Evolutionary conservation across 2,888 invertebrate species (phyloP).

Genomic region (Ennomos fuscantarius): DNA sequence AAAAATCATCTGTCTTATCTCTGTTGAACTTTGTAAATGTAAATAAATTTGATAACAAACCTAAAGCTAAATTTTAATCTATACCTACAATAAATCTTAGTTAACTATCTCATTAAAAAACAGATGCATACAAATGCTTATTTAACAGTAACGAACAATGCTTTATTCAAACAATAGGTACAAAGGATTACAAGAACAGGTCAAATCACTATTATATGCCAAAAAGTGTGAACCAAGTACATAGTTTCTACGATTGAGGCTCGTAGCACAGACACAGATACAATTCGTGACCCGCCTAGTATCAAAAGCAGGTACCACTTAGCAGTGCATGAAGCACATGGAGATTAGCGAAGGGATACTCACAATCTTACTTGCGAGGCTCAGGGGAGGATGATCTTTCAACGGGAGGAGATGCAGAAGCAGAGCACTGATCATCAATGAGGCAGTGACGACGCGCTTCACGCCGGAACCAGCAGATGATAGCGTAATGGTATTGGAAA

Average conservation of each 20-base stretch:
- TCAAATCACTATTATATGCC: slow-evolving; percentile 44
- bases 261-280: slow-evolving; percentile 44
- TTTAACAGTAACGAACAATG: slow-evolving; percentile 5
- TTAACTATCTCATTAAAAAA: slow-evolving; percentile 5
- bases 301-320: slow-evolving; percentile 46
- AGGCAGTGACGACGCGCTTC: slow-evolving; percentile 30
- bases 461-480: slow-evolving; percentile 23
- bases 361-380: slow-evolving; percentile 51
- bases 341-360: slow-evolving; percentile 56
- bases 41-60: slow-evolving; percentile 33
- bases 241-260: slow-evolving; percentile 52
- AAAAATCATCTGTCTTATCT: slow-evolving; percentile 14
- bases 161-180: slow-evolving; percentile 17
- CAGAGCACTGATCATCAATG: slow-evolving; percentile 40
- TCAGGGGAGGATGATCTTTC: slow-evolving; percentile 48
- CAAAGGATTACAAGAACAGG: slow-evolving; percentile 15
- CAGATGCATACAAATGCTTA: slow-evolving; percentile 3
- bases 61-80: neutral
- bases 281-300: slow-evolving; percentile 45
- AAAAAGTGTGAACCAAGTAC: slow-evolving; percentile 54
- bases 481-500: slow-evolving; percentile 48
- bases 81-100: neutral
- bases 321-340: slow-evolving; percentile 51
- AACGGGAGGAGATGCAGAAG: slow-evolving; percentile 41
- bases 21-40: slow-evolving; percentile 31